Base-by-base conservation (phyloP, 2,797 vertebrate genomes). In the Limnodromus scolopaceus region DNA sequence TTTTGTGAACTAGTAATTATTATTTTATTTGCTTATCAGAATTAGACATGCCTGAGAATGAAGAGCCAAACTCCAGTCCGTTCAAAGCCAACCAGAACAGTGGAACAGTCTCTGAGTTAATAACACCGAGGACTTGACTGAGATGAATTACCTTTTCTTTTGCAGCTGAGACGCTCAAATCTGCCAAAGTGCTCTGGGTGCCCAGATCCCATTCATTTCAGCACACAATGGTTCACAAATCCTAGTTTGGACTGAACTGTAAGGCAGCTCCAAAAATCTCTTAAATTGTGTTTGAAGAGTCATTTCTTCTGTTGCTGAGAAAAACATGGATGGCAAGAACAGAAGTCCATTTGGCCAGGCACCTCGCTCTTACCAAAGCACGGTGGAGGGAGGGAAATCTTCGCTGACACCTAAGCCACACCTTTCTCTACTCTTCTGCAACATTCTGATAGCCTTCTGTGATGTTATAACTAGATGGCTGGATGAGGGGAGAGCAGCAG, bases 401-500 rank as follows among this genome's bases (percentile, higher is more conserved):
- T 49, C 6, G 2, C 60, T 3, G 9, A 49, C 19, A 55, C 5
- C 20, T 18, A 58, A 57, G 48, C 16, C 4, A 0, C 6, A 10
- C 24, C 28, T 49, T 48, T 43, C 45, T 54, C 41, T 43, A 45
- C 10, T 2, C 3, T 51, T 81, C 41, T 6, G 4, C 49, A 64
- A 28, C 0, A 0, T 2, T 38, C 0, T 7, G 43, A 43, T 43
- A 43, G 43, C 43, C 17, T 18, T 43, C 43, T 43, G 17, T 9
- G 43, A 18, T 43, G 43, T 43, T 43, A 43, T 43, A 43, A 43
- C 43, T 18, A 43, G 16, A 43, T 43, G 43, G 43, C 43, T 43
- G 43, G 43, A 17, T 43, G 43, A 43, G 17, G 43, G 17, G 17
- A 43, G 43, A 18, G 43, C 43, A 43, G 43, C 43, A 43, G 43